Conservation (phyloP, 2,888 invertebrate species). For the Drosophila austrosaltans region DNA sequence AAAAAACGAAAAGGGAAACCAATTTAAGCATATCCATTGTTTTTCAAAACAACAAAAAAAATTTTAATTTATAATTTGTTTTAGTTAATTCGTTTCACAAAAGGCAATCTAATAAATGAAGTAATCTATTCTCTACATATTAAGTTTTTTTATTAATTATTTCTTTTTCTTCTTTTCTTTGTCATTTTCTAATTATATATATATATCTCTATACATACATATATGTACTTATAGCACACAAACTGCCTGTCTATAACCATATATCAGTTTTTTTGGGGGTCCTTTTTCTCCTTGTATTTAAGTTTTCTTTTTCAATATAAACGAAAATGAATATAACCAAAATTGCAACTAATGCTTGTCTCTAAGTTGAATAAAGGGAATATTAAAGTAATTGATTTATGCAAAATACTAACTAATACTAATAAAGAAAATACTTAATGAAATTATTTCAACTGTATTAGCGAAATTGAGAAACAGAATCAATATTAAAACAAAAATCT, state of each 20-base stretch:
- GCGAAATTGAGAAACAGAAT: conserved; percentile 64
- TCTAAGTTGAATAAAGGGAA: conserved; percentile 58
- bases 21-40: conserved; percentile 74
- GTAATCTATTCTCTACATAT: conserved; percentile 9
- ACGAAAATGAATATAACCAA: conserved; percentile 51
- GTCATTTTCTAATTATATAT: conserved; percentile 56
- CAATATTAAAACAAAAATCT: conserved; percentile 66
- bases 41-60: conserved; percentile 67
- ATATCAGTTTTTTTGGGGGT: conserved; percentile 36
- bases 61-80: conserved; percentile 45
- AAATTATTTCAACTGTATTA: conserved; percentile 73
- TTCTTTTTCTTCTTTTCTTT: conserved; percentile 20
- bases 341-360: conserved; percentile 74
- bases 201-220: conserved; percentile 31
- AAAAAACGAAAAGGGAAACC: conserved; percentile 33
- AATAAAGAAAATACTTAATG: conserved; percentile 56
- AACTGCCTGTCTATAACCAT: conserved; percentile 67
- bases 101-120: conserved; percentile 30
- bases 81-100: conserved; percentile 52
- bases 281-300: conserved; percentile 54
- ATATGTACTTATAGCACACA: conserved; percentile 65
- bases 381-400: conserved; percentile 32
- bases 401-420: conserved; percentile 41
- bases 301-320: conserved; percentile 60
- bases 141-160: conserved; percentile 5